Percentiles rank a stretch among this genome's conserved stretches.
Evolutionary conservation across 1,140 invertebrate genomes (phyloP).

Genomic region (Drosophila nigrodunni): DNA sequence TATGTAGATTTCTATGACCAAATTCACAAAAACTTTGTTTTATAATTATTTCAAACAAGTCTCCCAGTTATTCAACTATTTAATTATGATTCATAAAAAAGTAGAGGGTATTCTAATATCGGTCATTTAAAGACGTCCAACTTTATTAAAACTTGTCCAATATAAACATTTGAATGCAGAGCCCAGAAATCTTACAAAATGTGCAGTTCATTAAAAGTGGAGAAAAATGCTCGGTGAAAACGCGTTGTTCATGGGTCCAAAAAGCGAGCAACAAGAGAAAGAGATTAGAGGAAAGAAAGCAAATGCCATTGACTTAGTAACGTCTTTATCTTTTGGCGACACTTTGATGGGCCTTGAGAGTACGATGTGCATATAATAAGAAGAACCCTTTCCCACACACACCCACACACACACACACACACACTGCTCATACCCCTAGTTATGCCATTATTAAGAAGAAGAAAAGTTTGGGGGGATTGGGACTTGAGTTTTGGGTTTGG

Average conservation of each 20-base stretch:
- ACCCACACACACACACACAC: neutral
- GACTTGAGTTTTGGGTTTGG: conserved; percentile 18
- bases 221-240: neutral
- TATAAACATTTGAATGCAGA: neutral
- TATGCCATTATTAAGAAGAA: conserved; percentile 52
- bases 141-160: too few species aligned
- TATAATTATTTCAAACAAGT: too few species aligned
- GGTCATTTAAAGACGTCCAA: too few species aligned
- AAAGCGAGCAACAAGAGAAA: neutral
- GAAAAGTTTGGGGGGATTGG: conserved; percentile 5
- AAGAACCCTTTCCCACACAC: neutral
- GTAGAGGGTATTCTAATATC: too few species aligned
- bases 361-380: conserved; percentile 24
- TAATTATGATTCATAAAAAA: too few species aligned
- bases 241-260: neutral
- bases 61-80: too few species aligned
- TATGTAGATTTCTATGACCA: too few species aligned
- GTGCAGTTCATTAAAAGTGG: neutral
- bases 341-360: conserved; percentile 21
- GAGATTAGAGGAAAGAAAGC: conserved; percentile 13
- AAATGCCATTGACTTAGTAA: conserved; percentile 5
- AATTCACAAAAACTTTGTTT: too few species aligned
- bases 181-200: neutral
- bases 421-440: conserved; percentile 8
- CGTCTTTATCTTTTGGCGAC: conserved; percentile 22